Base-by-base conservation (phyloP, 1,140 invertebrate genomes). In the Muscidifurax raptorellus region DNA sequence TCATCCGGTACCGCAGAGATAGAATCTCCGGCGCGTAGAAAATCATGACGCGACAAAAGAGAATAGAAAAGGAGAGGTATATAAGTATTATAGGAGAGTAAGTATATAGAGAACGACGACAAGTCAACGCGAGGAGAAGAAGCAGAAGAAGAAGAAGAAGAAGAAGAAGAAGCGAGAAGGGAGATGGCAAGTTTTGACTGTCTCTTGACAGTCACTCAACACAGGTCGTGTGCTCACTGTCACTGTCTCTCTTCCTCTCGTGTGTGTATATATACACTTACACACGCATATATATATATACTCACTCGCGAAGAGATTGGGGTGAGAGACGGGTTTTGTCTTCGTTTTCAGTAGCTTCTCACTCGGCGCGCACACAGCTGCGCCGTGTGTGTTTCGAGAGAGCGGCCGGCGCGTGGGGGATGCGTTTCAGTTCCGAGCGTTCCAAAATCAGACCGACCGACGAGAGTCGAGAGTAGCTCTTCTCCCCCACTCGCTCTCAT, bases 351-450 rank as follows among this genome's bases (percentile, higher is more conserved):
- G 81, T 77, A 77, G 81, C 74, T 32, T 77, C 81, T 67, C 72
- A 72, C 72, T 82, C 44, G 52, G 52, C 67, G 25, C 12, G 28
- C 67, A 22, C 28, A 72, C 76, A 78, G 82, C 72, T 82, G 72
- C 52, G 47, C 36, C 74, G 59, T n/a, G 59, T n/a, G n/a, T n/a
- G n/a, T n/a, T n/a, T n/a, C 30, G 52, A 30, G 27, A n/a, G 64
- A 66, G 44, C 47, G 47, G 44, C 52, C 32, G 18, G 22, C 80
- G 71, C 44, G 88, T 88, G 88, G 87, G 89, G 85, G 89, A 88
- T 91, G 89, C 88, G 89, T 87, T 90, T 88, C 89, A 32, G 85
- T 90, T 90, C 88, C 88, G 44, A 30, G n/a, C 80, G 85, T 89
- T 90, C 87, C 88, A 59, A 83, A 83, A 83, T 83, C 82, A 59